Evolutionary conservation across 2,113 vertebrate genomes (phyloP).

Genomic region (Hipposideros armiger): DNA sequence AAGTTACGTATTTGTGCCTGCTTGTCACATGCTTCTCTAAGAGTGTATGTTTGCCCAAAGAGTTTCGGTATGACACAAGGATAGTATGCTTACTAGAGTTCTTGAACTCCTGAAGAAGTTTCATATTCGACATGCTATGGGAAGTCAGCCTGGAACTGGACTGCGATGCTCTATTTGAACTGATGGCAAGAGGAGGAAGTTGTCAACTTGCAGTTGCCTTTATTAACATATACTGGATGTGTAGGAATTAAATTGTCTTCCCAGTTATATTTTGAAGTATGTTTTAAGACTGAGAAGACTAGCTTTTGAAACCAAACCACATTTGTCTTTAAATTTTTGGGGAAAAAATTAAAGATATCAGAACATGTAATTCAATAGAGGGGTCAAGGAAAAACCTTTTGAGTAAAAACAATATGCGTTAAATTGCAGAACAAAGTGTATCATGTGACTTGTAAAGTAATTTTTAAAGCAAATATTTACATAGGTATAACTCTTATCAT

Average conservation of each 20-base stretch:
- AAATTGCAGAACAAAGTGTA: not conserved
- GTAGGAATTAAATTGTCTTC: not conserved
- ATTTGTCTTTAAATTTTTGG: not conserved
- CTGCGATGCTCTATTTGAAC: not conserved
- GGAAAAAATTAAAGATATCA: not conserved
- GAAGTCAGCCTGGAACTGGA: not conserved
- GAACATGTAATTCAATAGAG: not conserved
- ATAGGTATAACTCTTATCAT: not conserved
- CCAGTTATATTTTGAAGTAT: not conserved
- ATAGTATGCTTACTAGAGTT: not conserved
- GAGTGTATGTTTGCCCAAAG: not conserved
- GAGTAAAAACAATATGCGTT: not conserved
- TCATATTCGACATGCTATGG: not conserved
- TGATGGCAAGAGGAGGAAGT: not conserved
- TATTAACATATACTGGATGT: not conserved
- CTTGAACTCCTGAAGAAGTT: conserved; percentile 17
- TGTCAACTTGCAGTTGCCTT: not conserved
- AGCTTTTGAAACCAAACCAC: not conserved
- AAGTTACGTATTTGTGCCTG: not conserved
- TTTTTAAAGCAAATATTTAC: not conserved
- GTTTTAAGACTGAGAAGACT: not conserved
- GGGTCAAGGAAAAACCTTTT: not conserved
- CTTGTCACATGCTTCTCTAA: conserved; percentile 7
- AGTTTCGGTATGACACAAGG: not conserved
- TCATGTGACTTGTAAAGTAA: not conserved